phyloP scores from a whole-genome alignment of 2,888 invertebrate genomes.

The Abscondita cerata region DNA sequence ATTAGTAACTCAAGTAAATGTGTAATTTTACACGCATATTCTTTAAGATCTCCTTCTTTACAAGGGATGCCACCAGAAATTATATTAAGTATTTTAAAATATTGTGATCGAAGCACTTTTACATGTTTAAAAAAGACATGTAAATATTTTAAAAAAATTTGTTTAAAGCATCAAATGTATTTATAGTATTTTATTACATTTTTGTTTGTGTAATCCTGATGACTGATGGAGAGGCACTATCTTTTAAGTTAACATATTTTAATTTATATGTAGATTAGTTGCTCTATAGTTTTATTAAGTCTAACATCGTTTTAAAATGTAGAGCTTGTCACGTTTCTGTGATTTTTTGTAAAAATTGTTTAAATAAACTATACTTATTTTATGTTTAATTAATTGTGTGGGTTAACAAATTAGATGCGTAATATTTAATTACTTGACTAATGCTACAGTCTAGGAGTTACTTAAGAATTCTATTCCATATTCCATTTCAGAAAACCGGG shows the following conservation, averaged over 20 bases:
- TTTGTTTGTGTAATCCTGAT: too few species aligned
- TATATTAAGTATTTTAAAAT: constrained; percentile 6
- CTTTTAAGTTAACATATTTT: too few species aligned
- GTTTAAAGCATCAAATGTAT: constrained; percentile 26
- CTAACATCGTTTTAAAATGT: neutral
- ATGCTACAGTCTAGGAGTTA: neutral
- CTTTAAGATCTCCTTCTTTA: constrained; percentile 47
- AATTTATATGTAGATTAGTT: neutral
- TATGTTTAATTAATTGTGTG: too few species aligned
- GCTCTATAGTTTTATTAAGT: neutral
- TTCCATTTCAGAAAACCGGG: constrained; percentile 45
- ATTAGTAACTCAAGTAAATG: constrained; percentile 51
- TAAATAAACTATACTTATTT: too few species aligned
- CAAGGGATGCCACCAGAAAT: constrained; percentile 57
- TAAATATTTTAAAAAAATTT: constrained; percentile 43
- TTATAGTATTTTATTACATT: too few species aligned
- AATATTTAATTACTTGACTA: neutral
- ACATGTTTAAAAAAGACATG: constrained; percentile 44
- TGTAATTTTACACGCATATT: constrained; percentile 38
- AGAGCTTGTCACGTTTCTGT: neutral
- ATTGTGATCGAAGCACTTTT: constrained; percentile 12
- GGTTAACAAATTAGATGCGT: neutral
- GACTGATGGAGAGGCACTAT: too few species aligned
- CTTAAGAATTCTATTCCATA: constrained; percentile 1
- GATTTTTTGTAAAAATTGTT: too few species aligned